Evolutionary conservation across 2,797 vertebrate species (phyloP).

Genomic region (Setipinna tenuifilis): DNA sequence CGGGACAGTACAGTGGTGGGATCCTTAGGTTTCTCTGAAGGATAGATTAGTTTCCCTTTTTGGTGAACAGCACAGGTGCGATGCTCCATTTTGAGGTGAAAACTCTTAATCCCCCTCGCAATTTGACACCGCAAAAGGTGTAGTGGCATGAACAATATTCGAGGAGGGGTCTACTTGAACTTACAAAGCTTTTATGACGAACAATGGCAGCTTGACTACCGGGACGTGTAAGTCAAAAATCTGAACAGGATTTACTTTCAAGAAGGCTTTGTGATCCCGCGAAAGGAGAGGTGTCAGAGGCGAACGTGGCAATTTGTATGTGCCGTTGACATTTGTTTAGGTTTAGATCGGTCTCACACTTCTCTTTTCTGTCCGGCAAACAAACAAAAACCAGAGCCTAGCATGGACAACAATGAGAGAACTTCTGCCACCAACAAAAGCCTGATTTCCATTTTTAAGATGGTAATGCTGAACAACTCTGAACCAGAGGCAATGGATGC

Average conservation of each 20-base stretch:
- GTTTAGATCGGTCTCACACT: background rate
- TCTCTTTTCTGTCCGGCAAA: background rate
- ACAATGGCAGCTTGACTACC: constrained; percentile 4
- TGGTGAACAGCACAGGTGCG: background rate
- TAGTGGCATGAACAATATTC: background rate
- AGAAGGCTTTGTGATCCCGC: background rate
- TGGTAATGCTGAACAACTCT: background rate
- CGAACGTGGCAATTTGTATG: constrained; percentile 1
- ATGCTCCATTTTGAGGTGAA: constrained; percentile 12
- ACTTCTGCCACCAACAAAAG: background rate
- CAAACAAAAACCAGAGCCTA: background rate
- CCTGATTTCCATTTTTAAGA: background rate
- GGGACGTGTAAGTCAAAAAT: background rate
- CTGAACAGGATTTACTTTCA: background rate
- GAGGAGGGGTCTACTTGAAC: constrained; percentile 22
- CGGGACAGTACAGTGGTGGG: background rate
- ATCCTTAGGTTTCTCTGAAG: background rate
- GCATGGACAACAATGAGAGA: background rate
- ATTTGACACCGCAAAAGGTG: background rate
- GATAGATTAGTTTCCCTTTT: constrained; percentile 15
- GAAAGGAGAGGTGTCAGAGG: background rate
- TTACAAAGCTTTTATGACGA: constrained; percentile 17
- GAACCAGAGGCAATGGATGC: background rate
- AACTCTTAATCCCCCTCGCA: constrained; percentile 3
- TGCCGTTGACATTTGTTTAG: background rate